Percentiles rank a stretch among this genome's conserved stretches.
Conservation (phyloP, 2,797 vertebrate genomes). For the Xiphorhynchus erythropygius region DNA sequence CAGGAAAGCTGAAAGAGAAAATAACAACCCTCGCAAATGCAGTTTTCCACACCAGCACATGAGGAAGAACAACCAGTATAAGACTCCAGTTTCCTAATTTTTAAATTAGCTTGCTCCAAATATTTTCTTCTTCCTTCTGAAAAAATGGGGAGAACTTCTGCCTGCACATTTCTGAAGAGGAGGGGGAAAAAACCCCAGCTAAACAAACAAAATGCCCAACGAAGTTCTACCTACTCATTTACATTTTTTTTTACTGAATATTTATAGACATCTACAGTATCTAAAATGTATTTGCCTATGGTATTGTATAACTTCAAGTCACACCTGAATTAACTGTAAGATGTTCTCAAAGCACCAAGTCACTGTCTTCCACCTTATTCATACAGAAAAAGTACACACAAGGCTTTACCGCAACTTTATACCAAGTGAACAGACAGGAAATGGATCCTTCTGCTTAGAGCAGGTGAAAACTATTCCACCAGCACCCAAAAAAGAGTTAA, state of each 20-base stretch:
- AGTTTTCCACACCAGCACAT: neutral
- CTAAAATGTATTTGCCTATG: fast-evolving
- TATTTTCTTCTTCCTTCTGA: neutral
- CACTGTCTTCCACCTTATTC: fast-evolving
- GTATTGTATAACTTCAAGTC: fast-evolving
- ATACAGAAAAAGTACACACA: fast-evolving
- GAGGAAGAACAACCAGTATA: neutral
- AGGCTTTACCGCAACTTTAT: neutral
- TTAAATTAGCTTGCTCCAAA: neutral
- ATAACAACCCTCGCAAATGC: neutral
- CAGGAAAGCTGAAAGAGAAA: neutral
- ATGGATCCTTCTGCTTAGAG: neutral
- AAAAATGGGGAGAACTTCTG: neutral
- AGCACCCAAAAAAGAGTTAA: fast-evolving
- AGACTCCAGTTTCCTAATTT: neutral
- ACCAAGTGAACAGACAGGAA: fast-evolving
- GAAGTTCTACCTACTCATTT: neutral
- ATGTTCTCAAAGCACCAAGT: neutral
- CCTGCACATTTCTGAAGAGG: fast-evolving
- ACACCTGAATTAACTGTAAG: neutral
- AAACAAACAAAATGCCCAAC: neutral
- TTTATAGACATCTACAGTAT: fast-evolving
- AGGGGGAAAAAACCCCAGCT: fast-evolving
- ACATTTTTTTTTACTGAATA: neutral
- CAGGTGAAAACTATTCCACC: neutral